Evolutionary conservation across 2,888 invertebrate species (phyloP), one percentile per base, ranked within the genome.

Genomic region (Marronus borbonicus): DNA sequence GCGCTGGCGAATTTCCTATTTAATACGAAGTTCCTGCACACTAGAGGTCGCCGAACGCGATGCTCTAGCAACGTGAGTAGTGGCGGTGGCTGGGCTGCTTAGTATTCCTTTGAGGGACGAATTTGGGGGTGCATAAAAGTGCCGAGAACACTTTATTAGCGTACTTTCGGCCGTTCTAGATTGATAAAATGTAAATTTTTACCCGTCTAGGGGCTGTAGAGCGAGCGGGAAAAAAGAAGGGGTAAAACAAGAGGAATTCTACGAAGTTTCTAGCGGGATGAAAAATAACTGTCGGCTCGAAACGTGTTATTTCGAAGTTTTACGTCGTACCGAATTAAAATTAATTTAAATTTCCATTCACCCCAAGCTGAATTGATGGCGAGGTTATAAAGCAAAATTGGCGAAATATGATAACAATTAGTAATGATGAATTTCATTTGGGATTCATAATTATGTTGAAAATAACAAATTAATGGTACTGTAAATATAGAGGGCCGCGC

Each of bases 31-130:
- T 62, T 62, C n/a, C 31, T 44, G 44, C 44, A 44, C 44, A 44
- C 44, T 44, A 44, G 44, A 44, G 44, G 62, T 62, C 62, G 62
- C 14, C 62, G 62, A 31, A 28, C 62, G 62, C 14, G 62, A 14
- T 31, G 31, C 12, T 44, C 44, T 12, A 12, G 8, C 44, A 12
- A 3, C 8, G 44, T 44, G 44, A 44, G n/a, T 55, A 55, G 55
- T 17, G n/a, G 17, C 65, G 17, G 49, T 49, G 49, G 1, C 24
- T n/a, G 44, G 8, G 17, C 72, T 74, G 60, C 58, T 74, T 74
- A 74, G 60, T 74, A 74, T 74, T 74, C 72, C 72, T 74, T 74
- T 74, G 72, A 74, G 60, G 60, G 72, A 74, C 39, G 60, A 60
- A 74, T 74, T 74, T 60, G 31, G 24, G 68, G 72, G 72, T 60